Conservation (phyloP, 2,113 vertebrate genomes). For the Anser brachyrhynchus region DNA sequence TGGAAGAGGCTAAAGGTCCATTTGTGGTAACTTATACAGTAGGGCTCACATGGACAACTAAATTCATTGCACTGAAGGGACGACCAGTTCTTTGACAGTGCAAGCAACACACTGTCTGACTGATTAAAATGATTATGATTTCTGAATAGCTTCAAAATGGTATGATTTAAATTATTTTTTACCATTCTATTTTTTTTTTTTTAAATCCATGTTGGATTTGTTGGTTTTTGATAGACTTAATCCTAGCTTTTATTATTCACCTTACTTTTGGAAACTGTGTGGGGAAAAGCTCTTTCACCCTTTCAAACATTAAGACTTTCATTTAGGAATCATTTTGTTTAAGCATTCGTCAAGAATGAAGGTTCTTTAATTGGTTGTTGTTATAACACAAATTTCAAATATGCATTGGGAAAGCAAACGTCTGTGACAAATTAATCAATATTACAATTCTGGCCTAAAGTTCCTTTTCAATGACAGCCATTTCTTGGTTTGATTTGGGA, state of each 20-base stretch:
- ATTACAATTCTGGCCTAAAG: neutral
- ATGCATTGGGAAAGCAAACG: neutral
- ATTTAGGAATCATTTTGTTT: neutral
- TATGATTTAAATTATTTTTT: neutral
- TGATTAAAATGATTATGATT: neutral
- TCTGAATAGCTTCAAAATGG: neutral
- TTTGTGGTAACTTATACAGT: neutral
- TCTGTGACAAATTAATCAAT: neutral
- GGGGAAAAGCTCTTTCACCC: neutral
- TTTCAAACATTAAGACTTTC: neutral
- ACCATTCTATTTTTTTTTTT: neutral
- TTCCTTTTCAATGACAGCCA: neutral
- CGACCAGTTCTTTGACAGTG: neutral
- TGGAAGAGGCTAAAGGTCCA: neutral
- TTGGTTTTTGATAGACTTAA: neutral
- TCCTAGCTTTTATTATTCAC: neutral
- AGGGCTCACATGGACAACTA: neutral
- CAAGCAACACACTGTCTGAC: neutral
- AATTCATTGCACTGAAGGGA: neutral
- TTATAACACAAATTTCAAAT: neutral
- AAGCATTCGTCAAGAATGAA: neutral
- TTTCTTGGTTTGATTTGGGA: neutral
- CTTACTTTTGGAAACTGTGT: neutral
- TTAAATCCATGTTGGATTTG: neutral
- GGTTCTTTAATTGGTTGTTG: neutral